Evolutionary conservation across 2,113 vertebrate genomes (phyloP).

Genomic region (Glaucidium brasilianum): DNA sequence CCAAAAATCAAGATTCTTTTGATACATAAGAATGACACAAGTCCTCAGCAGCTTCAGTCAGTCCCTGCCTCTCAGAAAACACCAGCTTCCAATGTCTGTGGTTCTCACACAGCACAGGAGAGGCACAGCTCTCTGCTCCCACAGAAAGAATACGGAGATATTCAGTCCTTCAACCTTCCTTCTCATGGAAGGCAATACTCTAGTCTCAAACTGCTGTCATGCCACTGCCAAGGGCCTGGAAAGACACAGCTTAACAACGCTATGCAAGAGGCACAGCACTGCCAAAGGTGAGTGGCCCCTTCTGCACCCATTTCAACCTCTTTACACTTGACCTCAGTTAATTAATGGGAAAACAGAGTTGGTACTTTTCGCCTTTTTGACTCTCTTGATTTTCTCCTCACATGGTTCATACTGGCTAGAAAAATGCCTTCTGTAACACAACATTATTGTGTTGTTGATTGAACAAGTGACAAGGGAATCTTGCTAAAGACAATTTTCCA

Average conservation of each 20-base stretch:
- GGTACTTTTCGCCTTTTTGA: not conserved
- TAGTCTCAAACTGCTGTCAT: not conserved
- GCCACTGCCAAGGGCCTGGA: not conserved
- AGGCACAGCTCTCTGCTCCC: not conserved
- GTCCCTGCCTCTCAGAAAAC: not conserved
- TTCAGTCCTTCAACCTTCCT: not conserved
- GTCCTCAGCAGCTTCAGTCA: not conserved
- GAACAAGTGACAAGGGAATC: not conserved
- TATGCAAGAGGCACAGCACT: not conserved
- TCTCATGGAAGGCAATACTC: not conserved
- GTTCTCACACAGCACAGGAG: not conserved
- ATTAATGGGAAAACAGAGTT: not conserved
- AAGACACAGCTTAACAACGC: not conserved
- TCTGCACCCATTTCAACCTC: not conserved
- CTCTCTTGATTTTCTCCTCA: not conserved
- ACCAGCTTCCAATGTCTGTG: fast-evolving
- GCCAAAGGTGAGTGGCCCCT: not conserved
- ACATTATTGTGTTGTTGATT: not conserved
- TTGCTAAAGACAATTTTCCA: not conserved
- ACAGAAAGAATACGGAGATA: not conserved
- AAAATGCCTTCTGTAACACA: not conserved
- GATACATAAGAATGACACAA: not conserved
- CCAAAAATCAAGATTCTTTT: not conserved
- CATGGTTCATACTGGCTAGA: not conserved
- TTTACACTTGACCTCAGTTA: not conserved